A percentile compares a stretch with the other conserved stretches of the same genome.
phyloP scores from a whole-genome alignment of 2,113 vertebrate genomes.

The Chaenogobius annularis region DNA sequence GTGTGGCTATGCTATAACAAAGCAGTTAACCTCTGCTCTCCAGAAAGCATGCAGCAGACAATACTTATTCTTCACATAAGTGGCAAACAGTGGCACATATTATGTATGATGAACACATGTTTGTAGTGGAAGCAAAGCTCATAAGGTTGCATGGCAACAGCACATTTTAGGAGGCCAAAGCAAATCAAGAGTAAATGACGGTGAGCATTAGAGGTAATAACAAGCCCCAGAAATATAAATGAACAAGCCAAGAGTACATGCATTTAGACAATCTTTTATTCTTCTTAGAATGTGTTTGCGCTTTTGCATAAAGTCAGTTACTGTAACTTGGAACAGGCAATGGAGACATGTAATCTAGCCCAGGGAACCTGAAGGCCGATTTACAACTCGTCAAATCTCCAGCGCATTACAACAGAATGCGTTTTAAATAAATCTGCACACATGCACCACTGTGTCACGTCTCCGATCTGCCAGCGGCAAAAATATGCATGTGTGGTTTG shows the following conservation, averaged over 20 bases:
- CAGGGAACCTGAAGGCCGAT: neutral
- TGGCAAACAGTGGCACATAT: neutral
- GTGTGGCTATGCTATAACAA: neutral
- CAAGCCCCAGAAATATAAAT: neutral
- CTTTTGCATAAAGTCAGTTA: neutral
- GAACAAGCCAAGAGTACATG: neutral
- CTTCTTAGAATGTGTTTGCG: neutral
- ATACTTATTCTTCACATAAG: neutral
- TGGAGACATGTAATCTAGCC: neutral
- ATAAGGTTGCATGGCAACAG: conserved; percentile 7
- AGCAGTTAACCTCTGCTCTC: neutral
- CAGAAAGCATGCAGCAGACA: neutral
- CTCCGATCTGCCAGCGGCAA: too few species aligned
- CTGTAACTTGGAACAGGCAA: neutral
- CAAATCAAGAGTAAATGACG: neutral
- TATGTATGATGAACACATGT: neutral
- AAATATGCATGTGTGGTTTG: too few species aligned
- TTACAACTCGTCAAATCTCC: too few species aligned
- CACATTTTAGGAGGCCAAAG: neutral
- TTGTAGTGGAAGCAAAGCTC: neutral
- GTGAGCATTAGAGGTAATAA: neutral
- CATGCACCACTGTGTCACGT: too few species aligned
- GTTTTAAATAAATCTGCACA: too few species aligned
- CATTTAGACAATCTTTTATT: neutral
- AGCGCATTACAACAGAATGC: too few species aligned